These are phyloP conservation scores for Biston betularia DNA, from an alignment of 2,888 invertebrate genomes.

Conservation along the genomic window DNA sequence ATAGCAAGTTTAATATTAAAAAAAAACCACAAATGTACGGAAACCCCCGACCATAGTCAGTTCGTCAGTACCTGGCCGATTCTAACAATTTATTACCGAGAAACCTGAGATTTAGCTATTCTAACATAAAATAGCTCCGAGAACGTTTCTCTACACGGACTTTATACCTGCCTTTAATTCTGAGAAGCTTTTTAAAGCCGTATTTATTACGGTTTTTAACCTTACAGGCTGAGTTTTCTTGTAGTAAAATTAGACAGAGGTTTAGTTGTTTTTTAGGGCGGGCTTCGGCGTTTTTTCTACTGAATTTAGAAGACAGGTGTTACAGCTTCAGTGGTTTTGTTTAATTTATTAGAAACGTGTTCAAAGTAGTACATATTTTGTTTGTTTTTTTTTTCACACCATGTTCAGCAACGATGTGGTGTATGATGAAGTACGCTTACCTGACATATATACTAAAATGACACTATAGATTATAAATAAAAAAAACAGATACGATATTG, in stretches of 20 bases:
- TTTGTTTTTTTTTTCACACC: too few relatives aligned
- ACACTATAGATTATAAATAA: too few relatives aligned
- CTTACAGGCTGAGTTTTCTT: conserved; percentile 7
- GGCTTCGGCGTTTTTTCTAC: not conserved
- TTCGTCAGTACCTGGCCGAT: not conserved
- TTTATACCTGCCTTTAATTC: conserved; percentile 26
- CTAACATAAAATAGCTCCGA: conserved; percentile 20
- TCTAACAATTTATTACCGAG: conserved; percentile 16
- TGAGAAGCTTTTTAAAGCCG: conserved; percentile 26
- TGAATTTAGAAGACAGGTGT: not conserved
- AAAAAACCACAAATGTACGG: not conserved
- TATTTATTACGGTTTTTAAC: conserved; percentile 29
- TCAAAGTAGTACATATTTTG: too few relatives aligned
- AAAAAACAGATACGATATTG: too few relatives aligned
- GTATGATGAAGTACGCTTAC: too few relatives aligned
- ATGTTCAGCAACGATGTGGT: too few relatives aligned
- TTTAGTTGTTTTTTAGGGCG: conserved; percentile 6
- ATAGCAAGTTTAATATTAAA: too few relatives aligned
- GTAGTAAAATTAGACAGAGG: conserved; percentile 19
- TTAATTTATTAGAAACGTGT: not conserved
- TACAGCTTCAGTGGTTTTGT: too few relatives aligned
- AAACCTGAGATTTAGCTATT: conserved; percentile 17
- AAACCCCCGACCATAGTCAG: not conserved
- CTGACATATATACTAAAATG: too few relatives aligned
- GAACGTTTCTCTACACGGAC: conserved; percentile 16